Evolutionary conservation across 2,888 invertebrate species (phyloP), one percentile per base, ranked within the genome.

Genomic region (Stenodera caucasica): DNA sequence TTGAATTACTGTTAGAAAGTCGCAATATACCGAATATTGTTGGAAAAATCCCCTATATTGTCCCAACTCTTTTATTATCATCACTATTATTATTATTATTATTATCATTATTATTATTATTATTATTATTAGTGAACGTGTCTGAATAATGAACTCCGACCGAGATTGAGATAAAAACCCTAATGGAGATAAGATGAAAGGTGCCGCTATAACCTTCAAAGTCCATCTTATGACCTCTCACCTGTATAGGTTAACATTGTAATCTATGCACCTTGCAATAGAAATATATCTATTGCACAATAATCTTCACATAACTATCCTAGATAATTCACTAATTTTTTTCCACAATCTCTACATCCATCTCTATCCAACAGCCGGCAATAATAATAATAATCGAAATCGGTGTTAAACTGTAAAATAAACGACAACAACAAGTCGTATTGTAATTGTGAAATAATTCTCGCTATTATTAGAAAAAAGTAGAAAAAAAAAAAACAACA

Each of bases 141-240:
- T 33, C 30, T 53, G 54, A 33, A 35, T 53, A 37, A 53, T 35
- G 18, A 37, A 37, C 54, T 37, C 54, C 21, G 29, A 14, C 11
- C 14, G 29, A 51, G 33, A 63, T 57, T 55, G 59, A 65, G 62
- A 67, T 65, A 68, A 71, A 70, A 70, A 67, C 58, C 57, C 67
- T 70, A 70, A 70, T 71, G 67, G 68, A 70, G 68, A 65, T 62
- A 57, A 68, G 67, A 70, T 71, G 66, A 71, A 71, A 71, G 69
- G 60, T 55, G 63, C 70, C 70, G 70, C 68, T 52, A 54, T 49
- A 61, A 59, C 68, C 65, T 67, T 66, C 64, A 63, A 64, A 66
- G 65, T 64, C 68, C 68, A 67, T 67, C 66, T 64, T 52, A 12
- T 60, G 67, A 70, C 70, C 69, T 64, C 50, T 67, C 56, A 69